A percentile compares a stretch with the other conserved stretches of the same genome.
These are phyloP conservation scores for Tricholaema leucomelas DNA, from an alignment of 2,113 vertebrate species.

Conservation along the genomic window DNA sequence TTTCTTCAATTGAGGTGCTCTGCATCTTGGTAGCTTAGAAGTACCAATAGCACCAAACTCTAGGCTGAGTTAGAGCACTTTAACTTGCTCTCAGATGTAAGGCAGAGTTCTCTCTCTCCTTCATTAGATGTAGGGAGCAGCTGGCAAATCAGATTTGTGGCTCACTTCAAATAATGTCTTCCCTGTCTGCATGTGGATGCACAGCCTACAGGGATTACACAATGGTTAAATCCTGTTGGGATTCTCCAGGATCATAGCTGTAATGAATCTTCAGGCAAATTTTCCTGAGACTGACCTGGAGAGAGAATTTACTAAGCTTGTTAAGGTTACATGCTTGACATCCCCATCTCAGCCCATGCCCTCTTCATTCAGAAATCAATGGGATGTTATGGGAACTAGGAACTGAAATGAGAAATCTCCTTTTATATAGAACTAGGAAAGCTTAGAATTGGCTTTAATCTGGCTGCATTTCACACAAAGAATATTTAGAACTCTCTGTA, in stretches of 20 bases:
- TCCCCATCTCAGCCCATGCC: neutral
- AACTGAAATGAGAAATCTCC: neutral
- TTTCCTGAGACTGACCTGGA: neutral
- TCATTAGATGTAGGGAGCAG: neutral
- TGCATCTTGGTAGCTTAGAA: neutral
- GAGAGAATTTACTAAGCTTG: neutral
- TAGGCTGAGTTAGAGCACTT: neutral
- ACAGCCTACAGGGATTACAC: neutral
- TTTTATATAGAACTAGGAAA: neutral
- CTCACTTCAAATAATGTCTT: neutral
- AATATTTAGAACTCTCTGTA: neutral
- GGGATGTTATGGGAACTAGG: neutral
- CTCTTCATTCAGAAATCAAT: neutral
- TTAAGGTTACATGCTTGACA: neutral
- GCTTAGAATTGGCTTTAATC: neutral
- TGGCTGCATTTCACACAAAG: neutral
- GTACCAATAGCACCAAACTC: neutral
- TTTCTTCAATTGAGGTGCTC: no score
- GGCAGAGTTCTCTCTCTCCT: neutral
- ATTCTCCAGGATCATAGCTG: neutral
- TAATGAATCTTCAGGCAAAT: neutral
- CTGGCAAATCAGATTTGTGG: neutral
- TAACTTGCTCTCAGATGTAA: neutral
- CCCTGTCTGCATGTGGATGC: accelerated
- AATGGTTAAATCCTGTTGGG: neutral